Evolutionary conservation across 37 sponge, comb jelly and placozoan species (phyloP), one percentile per base, ranked within the genome.

Genomic region (Hormiphora californensis): DNA sequence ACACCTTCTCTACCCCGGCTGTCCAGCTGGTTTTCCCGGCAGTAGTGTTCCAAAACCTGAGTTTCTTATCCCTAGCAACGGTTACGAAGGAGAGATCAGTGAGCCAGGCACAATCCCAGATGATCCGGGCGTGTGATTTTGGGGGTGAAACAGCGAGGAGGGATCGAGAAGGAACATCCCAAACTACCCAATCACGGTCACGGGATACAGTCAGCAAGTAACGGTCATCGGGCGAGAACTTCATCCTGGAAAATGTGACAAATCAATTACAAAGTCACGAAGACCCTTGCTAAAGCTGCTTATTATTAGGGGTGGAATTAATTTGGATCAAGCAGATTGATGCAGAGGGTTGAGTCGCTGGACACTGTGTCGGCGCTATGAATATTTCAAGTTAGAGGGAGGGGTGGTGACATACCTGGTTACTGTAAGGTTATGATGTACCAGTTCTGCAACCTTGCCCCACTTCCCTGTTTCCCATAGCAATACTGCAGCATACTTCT

Each of bases 71-170:
- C 5, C 81, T 39, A 9, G 81, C 40, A 22, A 73, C 81, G 23
- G 81, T 73, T 8, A 28, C 43, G 44, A 73, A 73, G 43, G 81
- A 43, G 46, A 12, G 12, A 25, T 41, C 81, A 22, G 12, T 7
- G 81, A 43, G 43, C 81, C 81, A 73, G 12, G 81, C 41, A 73
- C 81, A 73, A 73, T 40, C 81, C 81, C 81, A 73, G 44, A 73
- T 73, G 8, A 73, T 73, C 1, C 81, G 41, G 27, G 81, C 40
- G 81, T 73, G 81, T 11, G 81, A 43, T 73, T 41, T 39, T 23
- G 81, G 38, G 36, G 81, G 81, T 1, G 81, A 73, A 23, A 46
- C 23, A 22, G 81, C 43, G 44, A 73, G 46, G 46, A n/a, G 23
- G 44, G 81, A 43, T 4, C 3, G 11, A 4, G 7, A 4, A 4